phyloP scores from a whole-genome alignment of 1,140 invertebrate species.

The Hermatobates lingyangjiaoensis region DNA sequence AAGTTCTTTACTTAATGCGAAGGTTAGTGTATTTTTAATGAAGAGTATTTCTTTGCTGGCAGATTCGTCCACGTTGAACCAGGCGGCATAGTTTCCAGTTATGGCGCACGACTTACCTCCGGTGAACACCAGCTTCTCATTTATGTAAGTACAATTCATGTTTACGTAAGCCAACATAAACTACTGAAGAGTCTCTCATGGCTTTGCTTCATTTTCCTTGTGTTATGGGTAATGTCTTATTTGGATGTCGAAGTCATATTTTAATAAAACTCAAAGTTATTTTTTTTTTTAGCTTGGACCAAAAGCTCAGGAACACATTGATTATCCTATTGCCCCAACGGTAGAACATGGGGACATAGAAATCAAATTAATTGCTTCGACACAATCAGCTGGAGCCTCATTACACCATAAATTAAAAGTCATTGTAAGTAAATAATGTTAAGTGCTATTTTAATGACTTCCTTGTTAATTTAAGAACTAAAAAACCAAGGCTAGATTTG shows the following conservation, averaged over 20 bases:
- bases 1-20: no score
- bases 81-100: conserved; percentile 31
- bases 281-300: conserved; percentile 16
- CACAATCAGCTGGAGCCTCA: conserved; percentile 29
- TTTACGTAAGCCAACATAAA: neutral
- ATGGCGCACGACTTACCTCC: conserved; percentile 23
- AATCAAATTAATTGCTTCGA: conserved; percentile 30
- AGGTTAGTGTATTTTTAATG: no score
- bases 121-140: conserved; percentile 30
- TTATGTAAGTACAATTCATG: conserved; percentile 23
- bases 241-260: no score
- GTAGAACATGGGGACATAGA: conserved; percentile 28
- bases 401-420: conserved; percentile 27
- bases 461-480: no score
- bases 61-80: conserved; percentile 35
- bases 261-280: no score
- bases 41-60: no score
- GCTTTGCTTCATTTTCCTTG: no score
- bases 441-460: no score
- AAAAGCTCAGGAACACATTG: conserved; percentile 18
- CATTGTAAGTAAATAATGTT: conserved; percentile 20
- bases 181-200: no score
- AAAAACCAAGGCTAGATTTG: no score
- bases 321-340: conserved; percentile 23
- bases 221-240: no score